Evolutionary conservation across 1,140 invertebrate genomes (phyloP).

Genomic region (Antheraea mylitta): DNA sequence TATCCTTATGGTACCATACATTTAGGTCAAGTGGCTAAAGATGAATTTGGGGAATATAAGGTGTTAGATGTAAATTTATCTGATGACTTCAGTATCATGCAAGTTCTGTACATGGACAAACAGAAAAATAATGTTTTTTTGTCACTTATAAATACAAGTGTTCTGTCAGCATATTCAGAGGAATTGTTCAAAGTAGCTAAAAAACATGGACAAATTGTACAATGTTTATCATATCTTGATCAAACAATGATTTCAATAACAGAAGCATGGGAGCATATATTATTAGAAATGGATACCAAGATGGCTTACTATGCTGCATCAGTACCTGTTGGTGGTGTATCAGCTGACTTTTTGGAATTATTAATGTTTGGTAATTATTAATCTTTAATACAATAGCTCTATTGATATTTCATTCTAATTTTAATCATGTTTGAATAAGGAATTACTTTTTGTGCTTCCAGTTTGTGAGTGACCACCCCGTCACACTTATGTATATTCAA

Average conservation of each 20-base stretch:
- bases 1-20: constrained; percentile 88
- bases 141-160: constrained; percentile 82
- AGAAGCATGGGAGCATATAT: constrained; percentile 96
- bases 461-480: no score
- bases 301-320: constrained; percentile 92
- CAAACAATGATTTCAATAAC: constrained; percentile 90
- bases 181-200: constrained; percentile 85
- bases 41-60: constrained; percentile 78
- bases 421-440: background rate
- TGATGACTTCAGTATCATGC: constrained; percentile 80
- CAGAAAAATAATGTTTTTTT: constrained; percentile 77
- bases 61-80: constrained; percentile 81
- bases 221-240: constrained; percentile 84
- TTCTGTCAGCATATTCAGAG: constrained; percentile 82
- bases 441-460: no score
- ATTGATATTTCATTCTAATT: background rate
- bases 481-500: no score
- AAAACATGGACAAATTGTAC: constrained; percentile 85
- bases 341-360: constrained; percentile 94
- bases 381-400: background rate
- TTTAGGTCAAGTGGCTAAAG: constrained; percentile 78
- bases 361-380: constrained; percentile 87
- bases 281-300: constrained; percentile 96
- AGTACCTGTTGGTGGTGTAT: constrained; percentile 88
- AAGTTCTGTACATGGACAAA: constrained; percentile 78